Evolutionary conservation across 2,888 invertebrate species (phyloP), one percentile per base, ranked within the genome.

Genomic region (Alloplasta piceator): DNA sequence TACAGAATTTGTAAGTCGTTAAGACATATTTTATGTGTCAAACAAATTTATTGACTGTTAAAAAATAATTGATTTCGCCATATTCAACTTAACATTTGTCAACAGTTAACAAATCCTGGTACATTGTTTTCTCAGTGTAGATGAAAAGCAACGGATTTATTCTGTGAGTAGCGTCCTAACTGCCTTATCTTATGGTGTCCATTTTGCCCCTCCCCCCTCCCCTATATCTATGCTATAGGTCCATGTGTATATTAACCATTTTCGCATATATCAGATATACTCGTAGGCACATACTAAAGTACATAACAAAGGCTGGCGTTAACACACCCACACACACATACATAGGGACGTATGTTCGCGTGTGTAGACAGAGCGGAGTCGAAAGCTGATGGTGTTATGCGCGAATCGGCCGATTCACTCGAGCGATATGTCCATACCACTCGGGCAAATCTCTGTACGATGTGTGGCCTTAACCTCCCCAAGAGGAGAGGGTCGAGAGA

Each of bases 391-490:
- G 72, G 78, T 82, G 79, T 82, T 82, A 82, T 76, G 76, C 78
- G 73, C 78, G 81, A 81, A 81, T 81, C 81, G 78, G 78, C 70
- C 78, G 73, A 80, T 82, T 77, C 66, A 75, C 82, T 75, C 78
- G 67, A 74, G 81, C 83, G 80, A 79, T 82, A 82, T 82, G 82
- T 80, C 67, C 77, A 74, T 80, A 73, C 79, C 82, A 82, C 70
- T 83, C 76, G 76, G 70, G 56, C 79, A 76, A 82, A 83, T 82
- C 78, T 83, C 78, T 83, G 78, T 67, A 71, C 77, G 82, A 74
- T 72, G 77, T 26, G 26, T 82, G 83, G 83, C 83, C 82, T 82
- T 82, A 83, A 82, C 82, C 82, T 83, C 77, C 74, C 78, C 48
- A 12, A 52, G 48, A 56, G 73, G 10, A n/a, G n/a, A n/a, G n/a